Conservation (phyloP, 2,113 vertebrate genomes). For the Paedocypris sp. region DNA sequence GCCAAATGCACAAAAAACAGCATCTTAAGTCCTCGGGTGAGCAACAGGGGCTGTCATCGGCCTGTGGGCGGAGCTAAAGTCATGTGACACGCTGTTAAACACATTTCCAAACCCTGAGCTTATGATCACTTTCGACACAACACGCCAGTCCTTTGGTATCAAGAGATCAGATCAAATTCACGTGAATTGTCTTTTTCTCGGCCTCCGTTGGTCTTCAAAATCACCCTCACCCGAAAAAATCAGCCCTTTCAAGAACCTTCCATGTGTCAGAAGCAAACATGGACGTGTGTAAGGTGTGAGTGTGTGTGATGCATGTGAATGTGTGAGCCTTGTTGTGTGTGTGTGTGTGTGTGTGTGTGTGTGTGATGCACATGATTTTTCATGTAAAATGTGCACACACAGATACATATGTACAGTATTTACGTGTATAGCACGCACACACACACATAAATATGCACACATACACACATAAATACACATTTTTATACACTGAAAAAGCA, state of each 20-base stretch:
- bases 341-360: too few species aligned
- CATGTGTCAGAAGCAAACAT: neutral
- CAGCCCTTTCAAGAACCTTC: slow-evolving; percentile 30
- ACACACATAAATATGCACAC: too few species aligned
- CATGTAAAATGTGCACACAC: too few species aligned
- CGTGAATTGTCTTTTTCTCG: neutral
- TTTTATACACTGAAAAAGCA: too few species aligned
- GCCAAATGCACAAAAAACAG: neutral
- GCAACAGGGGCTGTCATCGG: neutral
- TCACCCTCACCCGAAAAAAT: slow-evolving; percentile 4
- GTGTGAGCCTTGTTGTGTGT: too few species aligned
- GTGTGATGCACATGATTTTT: too few species aligned
- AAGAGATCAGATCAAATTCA: neutral
- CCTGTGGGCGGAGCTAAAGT: neutral
- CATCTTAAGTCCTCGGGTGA: neutral
- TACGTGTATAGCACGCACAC: too few species aligned
- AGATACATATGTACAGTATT: too few species aligned
- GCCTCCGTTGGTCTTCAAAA: neutral
- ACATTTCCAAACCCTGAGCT: slow-evolving; percentile 24
- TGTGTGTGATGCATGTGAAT: too few species aligned
- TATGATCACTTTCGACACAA: neutral
- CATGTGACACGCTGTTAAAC: neutral
- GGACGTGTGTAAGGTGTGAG: too few species aligned
- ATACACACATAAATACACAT: too few species aligned
- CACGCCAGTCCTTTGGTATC: slow-evolving; percentile 25